These are phyloP conservation scores for Hanleya hanleyi DNA, from an alignment of 2,888 invertebrate genomes.

Conservation along the genomic window DNA sequence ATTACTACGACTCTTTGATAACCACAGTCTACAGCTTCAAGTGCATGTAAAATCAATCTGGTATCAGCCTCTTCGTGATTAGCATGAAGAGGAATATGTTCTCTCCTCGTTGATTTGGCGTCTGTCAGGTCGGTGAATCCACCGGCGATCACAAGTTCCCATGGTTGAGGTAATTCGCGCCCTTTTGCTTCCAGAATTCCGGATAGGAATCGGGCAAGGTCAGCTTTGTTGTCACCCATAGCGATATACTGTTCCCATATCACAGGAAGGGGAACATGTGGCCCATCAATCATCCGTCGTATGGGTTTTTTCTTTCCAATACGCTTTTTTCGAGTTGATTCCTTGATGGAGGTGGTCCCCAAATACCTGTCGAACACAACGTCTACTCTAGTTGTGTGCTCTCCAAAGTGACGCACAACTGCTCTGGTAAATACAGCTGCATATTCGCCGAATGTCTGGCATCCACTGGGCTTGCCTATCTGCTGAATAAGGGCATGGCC, in stretches of 20 bases:
- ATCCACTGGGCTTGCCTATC: slow-evolving; percentile 21
- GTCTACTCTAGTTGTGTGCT: slow-evolving; percentile 7
- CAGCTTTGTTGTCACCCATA: slow-evolving; percentile 25
- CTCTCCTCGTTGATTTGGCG: slow-evolving; percentile 1
- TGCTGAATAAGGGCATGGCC: slow-evolving; percentile 27
- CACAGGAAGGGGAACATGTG: slow-evolving; percentile 25
- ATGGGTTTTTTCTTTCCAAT: slow-evolving; percentile 14
- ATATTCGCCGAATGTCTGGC: slow-evolving; percentile 25
- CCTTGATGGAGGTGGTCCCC: slow-evolving; percentile 20
- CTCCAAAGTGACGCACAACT: slow-evolving; percentile 14
- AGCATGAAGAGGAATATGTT: not conserved
- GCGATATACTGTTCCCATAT: slow-evolving; percentile 26
- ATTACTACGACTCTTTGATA: too few species aligned
- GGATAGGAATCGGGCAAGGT: slow-evolving; percentile 18
- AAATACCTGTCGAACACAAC: slow-evolving; percentile 27
- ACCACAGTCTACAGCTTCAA: too few species aligned
- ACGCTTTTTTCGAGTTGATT: slow-evolving; percentile 18
- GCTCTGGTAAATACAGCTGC: slow-evolving; percentile 17
- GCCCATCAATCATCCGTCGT: too few species aligned
- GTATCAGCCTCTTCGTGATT: too few species aligned
- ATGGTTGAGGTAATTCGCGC: too few species aligned
- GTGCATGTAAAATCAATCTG: too few species aligned
- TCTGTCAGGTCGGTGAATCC: slow-evolving; percentile 3
- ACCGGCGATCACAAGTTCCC: not conserved
- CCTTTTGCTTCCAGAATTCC: not conserved